phyloP scores from a whole-genome alignment of 1,140 invertebrate genomes.

The Drosophila sturtevanti region DNA sequence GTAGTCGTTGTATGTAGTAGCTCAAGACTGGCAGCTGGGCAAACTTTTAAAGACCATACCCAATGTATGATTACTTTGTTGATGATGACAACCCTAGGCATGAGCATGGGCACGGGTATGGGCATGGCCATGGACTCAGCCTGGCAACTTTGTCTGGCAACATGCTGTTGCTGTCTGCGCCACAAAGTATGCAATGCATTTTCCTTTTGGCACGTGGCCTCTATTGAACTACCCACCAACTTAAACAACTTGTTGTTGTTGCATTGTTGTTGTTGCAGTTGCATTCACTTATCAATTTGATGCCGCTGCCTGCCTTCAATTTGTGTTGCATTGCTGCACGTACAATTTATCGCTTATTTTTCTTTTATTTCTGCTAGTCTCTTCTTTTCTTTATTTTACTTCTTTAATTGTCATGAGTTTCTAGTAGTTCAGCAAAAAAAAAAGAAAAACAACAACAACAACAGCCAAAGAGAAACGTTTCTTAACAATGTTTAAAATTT shows the following conservation, averaged over 20 bases:
- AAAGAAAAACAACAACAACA: no score
- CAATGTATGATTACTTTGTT: conserved; percentile 77
- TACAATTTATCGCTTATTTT: conserved; percentile 9
- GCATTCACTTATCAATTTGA: conserved; percentile 68
- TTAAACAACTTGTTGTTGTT: conserved; percentile 19
- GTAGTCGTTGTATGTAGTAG: conserved; percentile 16
- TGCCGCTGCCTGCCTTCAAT: conserved; percentile 66
- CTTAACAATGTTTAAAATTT: not conserved
- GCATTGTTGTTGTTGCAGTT: not conserved
- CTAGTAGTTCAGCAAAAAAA: conserved; percentile 30
- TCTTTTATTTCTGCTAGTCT: conserved; percentile 11
- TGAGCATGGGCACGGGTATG: not conserved
- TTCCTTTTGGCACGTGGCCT: conserved; percentile 48
- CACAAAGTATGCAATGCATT: conserved; percentile 78
- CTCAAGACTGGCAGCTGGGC: conserved; percentile 56
- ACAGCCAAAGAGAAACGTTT: no score
- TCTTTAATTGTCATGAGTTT: conserved; percentile 27
- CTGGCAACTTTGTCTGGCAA: conserved; percentile 31
- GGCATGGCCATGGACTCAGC: conserved; percentile 1
- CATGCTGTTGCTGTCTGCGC: conserved; percentile 46
- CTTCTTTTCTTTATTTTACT: conserved; percentile 30
- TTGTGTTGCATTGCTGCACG: conserved; percentile 50
- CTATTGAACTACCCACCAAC: conserved; percentile 33
- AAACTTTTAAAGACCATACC: conserved; percentile 56
- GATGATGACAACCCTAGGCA: conserved; percentile 73